Base-by-base conservation (phyloP, 2,888 invertebrate genomes). In the Acleris laterana region DNA sequence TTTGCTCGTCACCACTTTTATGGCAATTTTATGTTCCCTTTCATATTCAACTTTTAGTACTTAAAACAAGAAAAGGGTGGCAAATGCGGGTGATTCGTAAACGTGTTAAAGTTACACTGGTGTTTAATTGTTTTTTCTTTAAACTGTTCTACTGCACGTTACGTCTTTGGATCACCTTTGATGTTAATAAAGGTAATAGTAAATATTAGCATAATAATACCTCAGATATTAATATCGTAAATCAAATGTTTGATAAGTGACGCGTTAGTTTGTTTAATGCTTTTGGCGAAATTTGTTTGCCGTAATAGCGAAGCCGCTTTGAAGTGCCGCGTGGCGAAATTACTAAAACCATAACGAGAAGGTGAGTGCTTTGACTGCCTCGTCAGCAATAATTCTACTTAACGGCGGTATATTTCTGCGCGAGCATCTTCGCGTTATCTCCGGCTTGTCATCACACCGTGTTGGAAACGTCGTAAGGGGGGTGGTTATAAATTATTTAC, bases 401-500 rank as follows among this genome's bases (percentile, higher is more conserved):
- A 82, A 77, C 74, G 70, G 67, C 53, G 67, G 73, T 74, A 77
- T 79, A 82, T 81, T 80, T 77, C 75, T 75, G 74, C 77, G 72
- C 77, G 76, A 83, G 85, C 84, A 83, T 81, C 82, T 77, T 80
- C 71, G 75, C 77, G 72, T 71, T 72, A 70, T 76, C 74, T 77
- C 78, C 74, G 75, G 73, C 81, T 82, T 88, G 89, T 90, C 88
- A 84, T 82, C 88, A 78, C 77, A 74, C 78, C 72, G 77, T 74
- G 74, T 82, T 79, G 79, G 76, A 85, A 73, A 83, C 82, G 81
- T 81, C 83, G 83, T 85, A 85, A 84, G 83, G 83, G 79, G 80
- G 78, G 79, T 80, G 82, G 85, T 89, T 88, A 89, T 91, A 91
- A 90, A 91, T 92, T 90, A 91, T 90, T 87, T 86, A 89, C 89